Percentiles rank a stretch among this genome's conserved stretches.
These are phyloP conservation scores for Polypterus bichir DNA, from an alignment of 2,113 vertebrate species.

Conservation along the genomic window DNA sequence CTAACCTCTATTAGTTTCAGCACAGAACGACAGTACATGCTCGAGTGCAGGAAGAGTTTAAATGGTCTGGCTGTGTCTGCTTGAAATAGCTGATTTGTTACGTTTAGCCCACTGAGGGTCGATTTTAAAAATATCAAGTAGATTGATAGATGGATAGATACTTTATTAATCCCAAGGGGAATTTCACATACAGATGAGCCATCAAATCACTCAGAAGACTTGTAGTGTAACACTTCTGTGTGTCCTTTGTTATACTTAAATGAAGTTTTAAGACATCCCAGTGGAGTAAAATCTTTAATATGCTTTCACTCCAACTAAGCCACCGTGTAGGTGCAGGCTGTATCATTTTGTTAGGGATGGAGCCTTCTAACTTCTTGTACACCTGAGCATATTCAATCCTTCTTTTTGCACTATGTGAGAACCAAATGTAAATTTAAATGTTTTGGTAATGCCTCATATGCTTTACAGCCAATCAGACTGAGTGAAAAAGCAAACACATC, in stretches of 20 bases:
- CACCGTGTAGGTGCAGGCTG: slow-evolving; percentile 1
- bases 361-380: slow-evolving; percentile 1
- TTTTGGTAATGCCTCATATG: slow-evolving; percentile 4
- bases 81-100: too few relatives aligned
- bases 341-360: not conserved
- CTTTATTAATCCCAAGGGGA: too few relatives aligned
- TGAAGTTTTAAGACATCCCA: not conserved
- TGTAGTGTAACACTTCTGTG: not conserved
- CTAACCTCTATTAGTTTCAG: too few relatives aligned
- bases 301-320: not conserved
- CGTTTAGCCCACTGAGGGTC: too few relatives aligned
- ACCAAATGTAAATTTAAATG: slow-evolving; percentile 1
- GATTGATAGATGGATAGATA: too few relatives aligned
- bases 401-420: not conserved
- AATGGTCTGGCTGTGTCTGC: too few relatives aligned
- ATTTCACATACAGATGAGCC: not conserved
- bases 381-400: not conserved
- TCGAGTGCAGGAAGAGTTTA: too few relatives aligned
- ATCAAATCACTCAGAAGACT: not conserved
- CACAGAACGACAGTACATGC: too few relatives aligned
- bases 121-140: too few relatives aligned
- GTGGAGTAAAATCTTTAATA: not conserved
- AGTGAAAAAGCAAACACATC: not conserved
- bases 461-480: slow-evolving; percentile 1
- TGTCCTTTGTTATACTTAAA: not conserved